These are phyloP conservation scores for Macroramphosus scolopax DNA, from an alignment of 2,797 vertebrate species.

Conservation along the genomic window DNA sequence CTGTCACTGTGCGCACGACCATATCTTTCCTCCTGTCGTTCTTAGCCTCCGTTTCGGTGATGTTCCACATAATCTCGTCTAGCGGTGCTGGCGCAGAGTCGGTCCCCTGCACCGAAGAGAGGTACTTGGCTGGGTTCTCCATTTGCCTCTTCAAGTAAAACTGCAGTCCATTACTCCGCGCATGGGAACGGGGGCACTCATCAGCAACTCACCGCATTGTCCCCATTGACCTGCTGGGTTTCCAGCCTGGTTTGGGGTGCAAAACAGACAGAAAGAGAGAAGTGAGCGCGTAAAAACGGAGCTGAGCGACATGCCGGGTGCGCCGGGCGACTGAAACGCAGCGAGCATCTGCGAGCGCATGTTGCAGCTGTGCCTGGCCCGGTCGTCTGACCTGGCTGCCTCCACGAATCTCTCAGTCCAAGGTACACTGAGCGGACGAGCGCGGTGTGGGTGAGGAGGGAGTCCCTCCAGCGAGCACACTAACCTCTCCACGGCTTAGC, in stretches of 20 bases:
- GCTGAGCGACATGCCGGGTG: slow-evolving; percentile 40
- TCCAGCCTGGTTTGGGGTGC: slow-evolving; percentile 34
- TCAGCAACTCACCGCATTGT: slow-evolving; percentile 43
- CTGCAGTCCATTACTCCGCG: slow-evolving; percentile 53
- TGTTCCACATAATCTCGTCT: slow-evolving; percentile 76
- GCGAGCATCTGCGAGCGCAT: slow-evolving; percentile 54
- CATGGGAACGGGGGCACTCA: slow-evolving; percentile 41
- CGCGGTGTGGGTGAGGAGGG: slow-evolving; percentile 35
- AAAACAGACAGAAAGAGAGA: slow-evolving; percentile 38
- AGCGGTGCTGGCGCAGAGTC: slow-evolving; percentile 61
- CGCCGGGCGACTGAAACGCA: slow-evolving; percentile 45
- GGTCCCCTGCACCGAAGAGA: slow-evolving; percentile 65
- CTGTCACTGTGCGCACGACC: slow-evolving; percentile 80
- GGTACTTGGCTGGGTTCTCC: slow-evolving; percentile 75
- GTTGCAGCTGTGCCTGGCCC: slow-evolving; percentile 50
- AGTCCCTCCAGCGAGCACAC: slow-evolving; percentile 40
- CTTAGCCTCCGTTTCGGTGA: slow-evolving; percentile 65
- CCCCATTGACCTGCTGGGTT: slow-evolving; percentile 34
- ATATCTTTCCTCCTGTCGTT: slow-evolving; percentile 57
- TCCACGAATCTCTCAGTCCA: slow-evolving; percentile 42
- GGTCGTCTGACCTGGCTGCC: slow-evolving; percentile 50
- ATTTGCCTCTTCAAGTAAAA: slow-evolving; percentile 66
- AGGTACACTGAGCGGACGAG: no score
- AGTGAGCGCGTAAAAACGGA: no score
- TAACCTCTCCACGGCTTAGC: slow-evolving; percentile 26